These are phyloP conservation scores for Papilio elwesi DNA, from an alignment of 2,888 invertebrate species.

Conservation along the genomic window DNA sequence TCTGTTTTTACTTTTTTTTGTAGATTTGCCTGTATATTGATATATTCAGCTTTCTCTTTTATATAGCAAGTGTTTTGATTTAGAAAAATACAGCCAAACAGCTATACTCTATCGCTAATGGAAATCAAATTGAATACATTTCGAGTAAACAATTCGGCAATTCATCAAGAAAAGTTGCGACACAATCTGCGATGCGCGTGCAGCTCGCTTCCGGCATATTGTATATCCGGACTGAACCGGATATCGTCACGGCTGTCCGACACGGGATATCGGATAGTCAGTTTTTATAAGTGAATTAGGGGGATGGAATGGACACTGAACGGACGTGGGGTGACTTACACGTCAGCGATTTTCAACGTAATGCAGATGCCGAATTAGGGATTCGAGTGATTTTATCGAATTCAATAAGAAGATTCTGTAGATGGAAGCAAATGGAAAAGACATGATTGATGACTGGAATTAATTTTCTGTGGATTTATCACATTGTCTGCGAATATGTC, in stretches of 20 bases:
- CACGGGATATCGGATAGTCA: slow-evolving; percentile 73
- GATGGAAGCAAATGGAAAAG: slow-evolving; percentile 7
- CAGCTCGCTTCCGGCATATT: slow-evolving; percentile 55
- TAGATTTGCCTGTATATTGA: too few relatives aligned
- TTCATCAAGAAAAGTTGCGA: slow-evolving; percentile 15
- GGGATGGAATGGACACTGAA: slow-evolving; percentile 58
- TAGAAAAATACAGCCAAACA: neutral
- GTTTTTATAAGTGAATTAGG: slow-evolving; percentile 82
- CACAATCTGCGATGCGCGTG: slow-evolving; percentile 28
- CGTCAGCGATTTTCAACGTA: slow-evolving; percentile 62
- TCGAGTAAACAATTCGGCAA: slow-evolving; percentile 2
- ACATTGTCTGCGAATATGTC: too few relatives aligned
- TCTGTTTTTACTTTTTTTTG: too few relatives aligned
- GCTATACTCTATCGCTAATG: neutral
- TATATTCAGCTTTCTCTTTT: neutral
- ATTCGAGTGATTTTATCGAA: slow-evolving; percentile 43
- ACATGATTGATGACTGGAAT: slow-evolving; percentile 24
- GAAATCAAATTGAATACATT: neutral
- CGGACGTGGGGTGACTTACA: slow-evolving; percentile 46
- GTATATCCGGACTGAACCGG: slow-evolving; percentile 66
- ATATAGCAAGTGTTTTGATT: neutral
- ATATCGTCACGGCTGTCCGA: slow-evolving; percentile 70
- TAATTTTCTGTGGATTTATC: neutral
- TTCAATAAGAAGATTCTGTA: slow-evolving; percentile 23
- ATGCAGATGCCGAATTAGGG: slow-evolving; percentile 41